phyloP scores from a whole-genome alignment of 2,888 invertebrate species.

The Argyra leucocephala region DNA sequence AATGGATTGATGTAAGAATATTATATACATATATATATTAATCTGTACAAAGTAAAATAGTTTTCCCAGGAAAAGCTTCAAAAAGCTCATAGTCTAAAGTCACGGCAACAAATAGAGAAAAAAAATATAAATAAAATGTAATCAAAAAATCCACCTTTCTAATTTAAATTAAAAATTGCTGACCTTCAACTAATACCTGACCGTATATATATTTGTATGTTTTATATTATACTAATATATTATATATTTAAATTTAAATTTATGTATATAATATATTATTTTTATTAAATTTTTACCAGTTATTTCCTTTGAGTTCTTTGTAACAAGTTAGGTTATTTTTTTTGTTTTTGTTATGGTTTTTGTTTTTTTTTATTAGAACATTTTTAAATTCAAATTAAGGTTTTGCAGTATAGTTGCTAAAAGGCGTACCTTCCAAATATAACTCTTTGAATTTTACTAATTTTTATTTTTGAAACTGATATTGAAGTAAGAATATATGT shows the following conservation, averaged over 20 bases:
- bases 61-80: not conserved
- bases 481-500: too few relatives aligned
- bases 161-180: not conserved
- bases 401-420: too few relatives aligned
- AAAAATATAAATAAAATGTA: not conserved
- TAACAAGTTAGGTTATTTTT: too few relatives aligned
- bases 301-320: not conserved
- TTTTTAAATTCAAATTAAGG: too few relatives aligned
- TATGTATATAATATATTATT: not conserved
- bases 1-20: too few relatives aligned
- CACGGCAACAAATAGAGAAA: not conserved
- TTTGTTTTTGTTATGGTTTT: not conserved
- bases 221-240: not conserved
- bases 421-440: too few relatives aligned
- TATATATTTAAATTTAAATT: not conserved
- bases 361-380: not conserved
- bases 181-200: conserved; percentile 3
- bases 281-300: not conserved
- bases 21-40: too few relatives aligned
- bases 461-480: too few relatives aligned
- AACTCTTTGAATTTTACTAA: too few relatives aligned
- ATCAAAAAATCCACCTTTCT: not conserved
- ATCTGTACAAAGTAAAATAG: not conserved
- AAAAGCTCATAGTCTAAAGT: conserved; percentile 4
- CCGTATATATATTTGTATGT: not conserved